Evolutionary conservation across 2,797 vertebrate species (phyloP).

Genomic region (Euthynnus affinis): DNA sequence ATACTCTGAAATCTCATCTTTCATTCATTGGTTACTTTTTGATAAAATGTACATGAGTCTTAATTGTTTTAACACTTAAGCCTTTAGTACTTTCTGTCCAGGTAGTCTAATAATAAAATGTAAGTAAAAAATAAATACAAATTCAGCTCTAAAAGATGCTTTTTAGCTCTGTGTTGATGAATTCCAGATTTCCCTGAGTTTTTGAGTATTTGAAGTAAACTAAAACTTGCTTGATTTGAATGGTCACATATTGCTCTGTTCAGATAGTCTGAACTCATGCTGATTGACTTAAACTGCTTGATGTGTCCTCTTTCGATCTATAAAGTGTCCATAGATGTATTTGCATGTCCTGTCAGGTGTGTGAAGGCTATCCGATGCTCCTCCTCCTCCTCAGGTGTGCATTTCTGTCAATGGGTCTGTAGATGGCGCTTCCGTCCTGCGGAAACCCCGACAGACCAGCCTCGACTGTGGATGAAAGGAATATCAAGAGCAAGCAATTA

Average conservation of each 20-base stretch:
- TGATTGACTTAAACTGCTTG: background rate
- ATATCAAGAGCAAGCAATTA: background rate
- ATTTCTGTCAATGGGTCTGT: conserved; percentile 38
- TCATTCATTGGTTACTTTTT: background rate
- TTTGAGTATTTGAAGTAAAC: conserved; percentile 4
- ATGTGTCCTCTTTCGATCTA: background rate
- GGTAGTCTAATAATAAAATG: background rate
- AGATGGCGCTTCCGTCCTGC: conserved; percentile 54
- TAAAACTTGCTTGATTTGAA: no score
- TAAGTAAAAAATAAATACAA: background rate
- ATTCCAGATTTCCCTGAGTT: background rate
- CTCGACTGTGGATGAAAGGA: conserved; percentile 60
- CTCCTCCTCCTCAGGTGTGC: conserved; percentile 44
- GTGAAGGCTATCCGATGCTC: conserved; percentile 25
- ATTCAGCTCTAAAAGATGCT: background rate
- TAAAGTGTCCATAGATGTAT: background rate
- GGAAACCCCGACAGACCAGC: conserved; percentile 28
- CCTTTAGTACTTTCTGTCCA: background rate
- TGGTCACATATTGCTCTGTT: background rate
- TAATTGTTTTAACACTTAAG: no score
- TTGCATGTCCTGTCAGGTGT: conserved; percentile 11
- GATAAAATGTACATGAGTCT: background rate
- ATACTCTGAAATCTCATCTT: conserved; percentile 66
- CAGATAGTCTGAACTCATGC: background rate
- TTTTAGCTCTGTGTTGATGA: background rate